Conservation (phyloP, 2,113 vertebrate genomes). For the Macrotis lagotis region DNA sequence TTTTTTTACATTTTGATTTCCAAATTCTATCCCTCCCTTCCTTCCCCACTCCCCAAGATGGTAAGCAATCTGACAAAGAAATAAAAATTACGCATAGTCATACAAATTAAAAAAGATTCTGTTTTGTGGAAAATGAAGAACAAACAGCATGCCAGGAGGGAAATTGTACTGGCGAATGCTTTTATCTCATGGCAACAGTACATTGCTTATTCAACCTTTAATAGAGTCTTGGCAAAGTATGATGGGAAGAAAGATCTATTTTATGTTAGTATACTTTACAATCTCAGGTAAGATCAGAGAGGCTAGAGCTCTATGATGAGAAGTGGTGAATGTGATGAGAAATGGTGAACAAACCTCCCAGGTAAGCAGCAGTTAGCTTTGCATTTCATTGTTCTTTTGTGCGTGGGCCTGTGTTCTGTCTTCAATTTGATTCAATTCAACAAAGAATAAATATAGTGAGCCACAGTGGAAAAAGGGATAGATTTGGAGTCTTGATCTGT, state of each 20-base stretch:
- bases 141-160: too few relatives aligned
- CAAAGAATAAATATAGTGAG: too few relatives aligned
- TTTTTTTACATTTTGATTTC: too few relatives aligned
- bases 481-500: too few relatives aligned
- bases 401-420: neutral
- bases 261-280: neutral
- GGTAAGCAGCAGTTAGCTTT: neutral
- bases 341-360: neutral
- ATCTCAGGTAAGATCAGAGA: neutral
- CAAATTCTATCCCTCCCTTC: too few relatives aligned
- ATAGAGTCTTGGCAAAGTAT: neutral
- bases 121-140: neutral
- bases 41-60: too few relatives aligned
- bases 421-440: neutral
- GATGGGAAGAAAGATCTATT: neutral
- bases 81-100: too few relatives aligned
- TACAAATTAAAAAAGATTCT: neutral
- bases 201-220: slow-evolving; percentile 10
- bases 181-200: neutral
- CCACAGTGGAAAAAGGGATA: too few relatives aligned
- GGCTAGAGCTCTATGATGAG: neutral
- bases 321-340: neutral
- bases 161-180: neutral
- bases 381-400: slow-evolving; percentile 27
- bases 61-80: too few relatives aligned